A percentile compares a stretch with the other conserved stretches of the same genome.
These are phyloP conservation scores for Acrossocheilus wenchowensis DNA, from an alignment of 2,797 vertebrate species.

Conservation along the genomic window DNA sequence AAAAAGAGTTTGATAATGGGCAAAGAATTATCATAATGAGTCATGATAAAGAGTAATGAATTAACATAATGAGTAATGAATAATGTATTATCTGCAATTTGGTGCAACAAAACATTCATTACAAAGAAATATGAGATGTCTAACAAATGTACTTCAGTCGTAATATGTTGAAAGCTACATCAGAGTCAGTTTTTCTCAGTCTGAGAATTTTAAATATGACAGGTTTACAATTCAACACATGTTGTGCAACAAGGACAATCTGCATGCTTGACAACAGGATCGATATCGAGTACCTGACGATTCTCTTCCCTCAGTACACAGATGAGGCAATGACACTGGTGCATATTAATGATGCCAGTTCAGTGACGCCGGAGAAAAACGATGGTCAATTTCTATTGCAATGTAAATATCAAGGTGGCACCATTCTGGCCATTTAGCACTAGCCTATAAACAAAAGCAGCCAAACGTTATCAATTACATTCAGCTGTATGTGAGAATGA, in stretches of 20 bases:
- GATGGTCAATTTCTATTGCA: slow-evolving; percentile 11
- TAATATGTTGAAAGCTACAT: slow-evolving; percentile 19
- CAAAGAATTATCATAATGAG: slow-evolving; percentile 55
- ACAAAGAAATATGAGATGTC: background rate
- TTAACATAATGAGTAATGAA: slow-evolving; percentile 29
- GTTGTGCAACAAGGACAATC: slow-evolving; percentile 9
- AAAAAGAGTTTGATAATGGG: slow-evolving; percentile 32
- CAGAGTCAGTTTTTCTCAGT: background rate
- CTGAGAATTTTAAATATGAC: background rate
- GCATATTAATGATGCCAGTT: slow-evolving; percentile 15
- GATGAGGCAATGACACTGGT: slow-evolving; percentile 8
- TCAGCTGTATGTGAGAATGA: slow-evolving; percentile 11
- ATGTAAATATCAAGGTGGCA: background rate
- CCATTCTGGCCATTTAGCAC: background rate
- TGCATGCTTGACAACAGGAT: slow-evolving; percentile 1
- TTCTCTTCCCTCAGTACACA: slow-evolving; percentile 12
- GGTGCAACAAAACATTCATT: slow-evolving; percentile 16
- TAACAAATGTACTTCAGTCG: background rate
- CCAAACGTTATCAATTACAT: slow-evolving; percentile 1
- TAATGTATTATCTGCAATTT: slow-evolving; percentile 30
- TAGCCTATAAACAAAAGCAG: slow-evolving; percentile 6
- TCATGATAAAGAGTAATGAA: slow-evolving; percentile 26
- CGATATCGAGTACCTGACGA: background rate
- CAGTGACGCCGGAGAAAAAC: background rate
- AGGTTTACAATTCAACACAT: slow-evolving; percentile 8